phyloP scores from a whole-genome alignment of 2,888 invertebrate species.

The Panopea generosa region DNA sequence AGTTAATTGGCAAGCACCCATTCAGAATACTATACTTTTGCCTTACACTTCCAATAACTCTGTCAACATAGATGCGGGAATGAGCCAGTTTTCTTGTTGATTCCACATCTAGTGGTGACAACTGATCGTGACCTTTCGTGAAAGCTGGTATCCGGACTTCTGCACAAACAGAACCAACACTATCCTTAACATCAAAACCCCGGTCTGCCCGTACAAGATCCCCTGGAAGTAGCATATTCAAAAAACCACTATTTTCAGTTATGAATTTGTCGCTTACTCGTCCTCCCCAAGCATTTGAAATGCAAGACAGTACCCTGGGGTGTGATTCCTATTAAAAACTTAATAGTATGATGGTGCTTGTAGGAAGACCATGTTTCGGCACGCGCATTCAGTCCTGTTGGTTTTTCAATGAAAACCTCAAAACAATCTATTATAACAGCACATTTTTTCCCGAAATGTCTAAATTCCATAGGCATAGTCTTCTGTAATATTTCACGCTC shows the following conservation, averaged over 20 bases:
- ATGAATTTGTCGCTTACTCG: constrained; percentile 52
- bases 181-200: too few species aligned
- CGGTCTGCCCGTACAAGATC: too few species aligned
- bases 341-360: too few species aligned
- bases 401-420: constrained; percentile 62
- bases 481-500: constrained; percentile 35
- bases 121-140: too few species aligned
- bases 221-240: constrained; percentile 38
- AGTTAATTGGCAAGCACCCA: constrained; percentile 45
- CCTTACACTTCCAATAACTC: too few species aligned
- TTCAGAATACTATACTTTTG: constrained; percentile 33
- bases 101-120: too few species aligned
- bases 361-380: constrained; percentile 52
- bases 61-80: too few species aligned
- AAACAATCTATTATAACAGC: too few species aligned
- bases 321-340: too few species aligned
- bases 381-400: constrained; percentile 27
- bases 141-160: too few species aligned
- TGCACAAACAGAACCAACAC: too few species aligned
- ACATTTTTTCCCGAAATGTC: constrained; percentile 39
- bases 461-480: constrained; percentile 41
- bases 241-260: constrained; percentile 36
- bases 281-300: constrained; percentile 36
- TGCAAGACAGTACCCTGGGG: constrained; percentile 35
- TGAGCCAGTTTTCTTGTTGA: too few species aligned